Evolutionary conservation across 2,888 invertebrate genomes (phyloP).

Genomic region (Deroplatys truncata): DNA sequence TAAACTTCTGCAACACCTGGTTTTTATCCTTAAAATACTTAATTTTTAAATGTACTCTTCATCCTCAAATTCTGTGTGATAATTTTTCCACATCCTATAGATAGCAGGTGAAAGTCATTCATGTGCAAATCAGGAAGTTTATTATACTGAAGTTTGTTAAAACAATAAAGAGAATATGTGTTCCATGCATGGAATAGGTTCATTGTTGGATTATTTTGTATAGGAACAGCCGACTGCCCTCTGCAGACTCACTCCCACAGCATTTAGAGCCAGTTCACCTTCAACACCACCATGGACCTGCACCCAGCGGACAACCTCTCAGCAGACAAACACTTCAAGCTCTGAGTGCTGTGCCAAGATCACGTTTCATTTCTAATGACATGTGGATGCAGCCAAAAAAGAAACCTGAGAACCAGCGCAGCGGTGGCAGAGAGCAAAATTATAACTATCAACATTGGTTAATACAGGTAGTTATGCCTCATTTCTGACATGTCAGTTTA

Average conservation of each 20-base stretch:
- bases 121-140: no score
- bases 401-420: conserved; percentile 53
- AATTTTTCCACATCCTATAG: no score
- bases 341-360: conserved; percentile 73
- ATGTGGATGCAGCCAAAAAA: conserved; percentile 70
- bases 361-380: conserved; percentile 64
- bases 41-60: no score
- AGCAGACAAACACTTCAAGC: conserved; percentile 66
- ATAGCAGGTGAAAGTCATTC: no score
- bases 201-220: conserved; percentile 8
- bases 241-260: conserved; percentile 57
- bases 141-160: no score
- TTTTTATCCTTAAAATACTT: no score
- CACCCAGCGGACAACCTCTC: conserved; percentile 53
- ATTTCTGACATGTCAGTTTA: background rate
- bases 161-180: no score
- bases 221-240: conserved; percentile 57
- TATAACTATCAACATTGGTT: conserved; percentile 86
- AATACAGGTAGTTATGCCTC: conserved; percentile 58
- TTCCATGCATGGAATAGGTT: no score
- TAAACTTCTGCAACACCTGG: no score
- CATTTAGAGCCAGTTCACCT: conserved; percentile 40
- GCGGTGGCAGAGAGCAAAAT: conserved; percentile 41
- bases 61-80: no score
- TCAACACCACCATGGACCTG: conserved; percentile 45